Evolutionary conservation across 35 echinoderm and acorn worm species (phyloP).

Genomic region (Hemicentrotus pulcherrimus): DNA sequence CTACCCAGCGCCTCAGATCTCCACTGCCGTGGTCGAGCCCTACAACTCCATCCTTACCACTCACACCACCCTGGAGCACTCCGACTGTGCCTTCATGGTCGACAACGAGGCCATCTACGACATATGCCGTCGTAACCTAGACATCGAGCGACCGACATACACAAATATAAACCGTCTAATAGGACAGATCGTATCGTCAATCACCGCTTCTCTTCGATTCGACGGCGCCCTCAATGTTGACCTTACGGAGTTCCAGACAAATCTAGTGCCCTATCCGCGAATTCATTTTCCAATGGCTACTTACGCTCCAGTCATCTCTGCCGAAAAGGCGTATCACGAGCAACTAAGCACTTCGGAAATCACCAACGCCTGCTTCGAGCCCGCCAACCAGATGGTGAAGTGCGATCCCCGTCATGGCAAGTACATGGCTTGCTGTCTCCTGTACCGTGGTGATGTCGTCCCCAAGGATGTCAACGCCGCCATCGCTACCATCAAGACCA

Average conservation of each 20-base stretch:
- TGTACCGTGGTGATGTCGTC: slow-evolving; percentile 75
- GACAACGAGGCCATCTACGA: slow-evolving; percentile 69
- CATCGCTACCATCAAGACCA: slow-evolving; percentile 76
- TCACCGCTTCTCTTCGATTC: slow-evolving; percentile 76
- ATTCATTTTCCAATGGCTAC: slow-evolving; percentile 78
- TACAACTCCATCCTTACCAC: slow-evolving; percentile 65
- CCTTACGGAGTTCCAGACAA: slow-evolving; percentile 81
- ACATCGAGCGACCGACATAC: slow-evolving; percentile 65
- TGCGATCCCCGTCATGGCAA: slow-evolving; percentile 81
- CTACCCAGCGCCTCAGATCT: slow-evolving; percentile 58
- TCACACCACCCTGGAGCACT: slow-evolving; percentile 60
- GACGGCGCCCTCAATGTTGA: slow-evolving; percentile 77
- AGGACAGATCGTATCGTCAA: slow-evolving; percentile 74
- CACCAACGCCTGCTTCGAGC: slow-evolving; percentile 76
- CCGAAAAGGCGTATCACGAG: slow-evolving; percentile 80
- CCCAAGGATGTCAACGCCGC: slow-evolving; percentile 82
- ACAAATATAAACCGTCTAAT: slow-evolving; percentile 83
- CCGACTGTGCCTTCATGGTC: slow-evolving; percentile 61
- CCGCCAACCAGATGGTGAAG: slow-evolving; percentile 83
- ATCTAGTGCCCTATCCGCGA: not conserved
- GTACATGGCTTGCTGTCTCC: slow-evolving; percentile 78
- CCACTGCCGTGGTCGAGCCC: slow-evolving; percentile 67
- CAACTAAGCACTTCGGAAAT: slow-evolving; percentile 71
- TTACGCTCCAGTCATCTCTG: slow-evolving; percentile 79
- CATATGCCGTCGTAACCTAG: slow-evolving; percentile 56